A percentile compares a stretch with the other conserved stretches of the same genome.
Conservation (phyloP, 2,888 invertebrate species). For the Aricia artaxerxes region DNA sequence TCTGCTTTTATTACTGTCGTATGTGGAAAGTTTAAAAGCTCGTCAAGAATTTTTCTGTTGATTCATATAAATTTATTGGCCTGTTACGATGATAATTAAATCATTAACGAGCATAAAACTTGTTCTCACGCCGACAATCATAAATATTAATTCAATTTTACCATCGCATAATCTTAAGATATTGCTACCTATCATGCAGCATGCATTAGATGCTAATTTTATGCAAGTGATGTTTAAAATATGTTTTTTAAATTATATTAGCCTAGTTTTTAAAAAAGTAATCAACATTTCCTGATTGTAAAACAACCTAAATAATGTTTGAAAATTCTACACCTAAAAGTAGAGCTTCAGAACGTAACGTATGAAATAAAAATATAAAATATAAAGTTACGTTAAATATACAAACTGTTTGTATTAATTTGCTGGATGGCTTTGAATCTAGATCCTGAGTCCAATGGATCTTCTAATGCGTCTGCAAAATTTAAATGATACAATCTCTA, state of each 20-base stretch:
- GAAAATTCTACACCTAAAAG: neutral
- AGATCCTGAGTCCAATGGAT: neutral
- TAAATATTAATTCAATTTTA: slow-evolving; percentile 25
- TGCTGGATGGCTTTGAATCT: neutral
- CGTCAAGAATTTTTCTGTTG: neutral
- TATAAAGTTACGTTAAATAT: no score
- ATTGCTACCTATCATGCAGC: slow-evolving; percentile 1
- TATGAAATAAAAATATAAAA: neutral
- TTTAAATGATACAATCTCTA: no score
- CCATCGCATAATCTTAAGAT: slow-evolving; percentile 20
- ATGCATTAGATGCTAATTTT: slow-evolving; percentile 8
- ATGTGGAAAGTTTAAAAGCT: neutral
- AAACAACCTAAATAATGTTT: neutral
- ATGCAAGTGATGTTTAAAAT: neutral
- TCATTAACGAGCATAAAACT: slow-evolving; percentile 14
- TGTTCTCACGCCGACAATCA: slow-evolving; percentile 20
- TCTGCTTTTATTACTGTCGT: neutral
- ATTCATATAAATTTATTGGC: neutral
- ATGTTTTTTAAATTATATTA: neutral
- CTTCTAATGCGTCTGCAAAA: neutral
- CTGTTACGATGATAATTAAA: slow-evolving; percentile 10
- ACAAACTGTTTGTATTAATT: neutral
- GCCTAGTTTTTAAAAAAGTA: neutral
- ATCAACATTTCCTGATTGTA: neutral
- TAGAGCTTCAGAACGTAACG: neutral